A percentile compares a stretch with the other conserved stretches of the same genome.
These are phyloP conservation scores for Cecropterus lyciades DNA, from an alignment of 1,140 invertebrate genomes.

Conservation along the genomic window DNA sequence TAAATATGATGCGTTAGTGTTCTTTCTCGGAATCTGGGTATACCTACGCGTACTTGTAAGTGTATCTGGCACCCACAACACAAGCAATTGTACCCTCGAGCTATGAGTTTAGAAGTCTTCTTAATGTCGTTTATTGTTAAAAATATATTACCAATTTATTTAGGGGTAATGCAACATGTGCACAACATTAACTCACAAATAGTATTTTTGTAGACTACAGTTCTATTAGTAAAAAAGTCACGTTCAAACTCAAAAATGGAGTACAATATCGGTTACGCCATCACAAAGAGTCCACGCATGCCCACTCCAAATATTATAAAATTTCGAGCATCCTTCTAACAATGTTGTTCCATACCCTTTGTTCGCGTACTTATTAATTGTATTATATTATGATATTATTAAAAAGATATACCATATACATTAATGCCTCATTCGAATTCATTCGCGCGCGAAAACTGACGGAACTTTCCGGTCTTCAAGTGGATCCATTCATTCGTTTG, in stretches of 20 bases:
- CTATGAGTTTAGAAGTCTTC: no score
- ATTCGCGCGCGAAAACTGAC: constrained; percentile 72
- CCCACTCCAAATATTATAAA: constrained; percentile 46
- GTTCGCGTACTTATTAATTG: constrained; percentile 58
- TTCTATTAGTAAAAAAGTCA: constrained; percentile 25
- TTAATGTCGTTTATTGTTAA: no score
- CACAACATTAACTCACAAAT: not conserved
- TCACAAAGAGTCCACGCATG: constrained; percentile 44
- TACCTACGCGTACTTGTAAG: no score
- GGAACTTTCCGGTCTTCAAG: constrained; percentile 74
- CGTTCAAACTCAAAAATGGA: constrained; percentile 28
- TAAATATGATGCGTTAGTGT: no score
- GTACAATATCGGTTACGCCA: constrained; percentile 41
- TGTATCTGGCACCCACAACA: no score
- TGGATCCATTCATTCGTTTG: constrained; percentile 58
- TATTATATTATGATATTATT: constrained; percentile 69
- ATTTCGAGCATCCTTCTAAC: constrained; percentile 47
- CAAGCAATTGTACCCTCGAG: no score
- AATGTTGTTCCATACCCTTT: constrained; percentile 54
- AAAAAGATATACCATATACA: constrained; percentile 71
- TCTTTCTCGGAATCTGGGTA: no score
- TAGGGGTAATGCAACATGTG: no score
- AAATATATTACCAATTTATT: no score
- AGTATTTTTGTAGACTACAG: not conserved
- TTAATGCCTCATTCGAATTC: constrained; percentile 58